Conservation (phyloP, 2,797 vertebrate genomes). For the Peromyscus melanophrys region DNA sequence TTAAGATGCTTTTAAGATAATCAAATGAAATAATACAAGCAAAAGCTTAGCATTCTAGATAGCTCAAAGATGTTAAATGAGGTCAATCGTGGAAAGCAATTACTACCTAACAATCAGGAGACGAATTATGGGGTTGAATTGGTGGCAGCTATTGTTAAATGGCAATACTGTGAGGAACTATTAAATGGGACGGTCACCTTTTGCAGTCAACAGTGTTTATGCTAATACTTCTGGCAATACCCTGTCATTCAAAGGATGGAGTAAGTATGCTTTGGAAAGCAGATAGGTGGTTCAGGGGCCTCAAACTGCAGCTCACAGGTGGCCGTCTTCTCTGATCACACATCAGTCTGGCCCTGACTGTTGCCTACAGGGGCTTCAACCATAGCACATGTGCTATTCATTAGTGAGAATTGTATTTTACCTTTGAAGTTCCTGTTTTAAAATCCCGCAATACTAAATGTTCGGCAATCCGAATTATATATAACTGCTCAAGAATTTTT, state of each 20-base stretch:
- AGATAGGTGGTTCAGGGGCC: neutral
- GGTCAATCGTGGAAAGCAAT: neutral
- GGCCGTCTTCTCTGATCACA: constrained; percentile 56
- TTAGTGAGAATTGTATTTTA: constrained; percentile 77
- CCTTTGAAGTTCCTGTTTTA: constrained; percentile 84
- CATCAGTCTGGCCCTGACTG: constrained; percentile 19
- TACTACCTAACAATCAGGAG: neutral
- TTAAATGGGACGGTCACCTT: neutral
- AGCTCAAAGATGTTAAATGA: neutral
- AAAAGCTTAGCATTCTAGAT: neutral
- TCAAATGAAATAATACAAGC: neutral
- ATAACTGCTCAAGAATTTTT: constrained; percentile 67
- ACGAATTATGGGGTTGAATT: neutral
- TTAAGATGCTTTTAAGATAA: neutral
- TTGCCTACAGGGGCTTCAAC: constrained; percentile 46
- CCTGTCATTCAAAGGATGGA: neutral
- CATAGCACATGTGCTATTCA: constrained; percentile 77
- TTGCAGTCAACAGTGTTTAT: neutral
- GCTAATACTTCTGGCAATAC: neutral
- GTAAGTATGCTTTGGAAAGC: neutral
- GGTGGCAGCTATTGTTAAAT: neutral
- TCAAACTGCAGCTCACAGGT: constrained; percentile 41
- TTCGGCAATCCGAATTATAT: constrained; percentile 71
- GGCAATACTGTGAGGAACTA: neutral
- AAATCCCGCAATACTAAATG: constrained; percentile 81